These are phyloP conservation scores for Drosophila pegasa DNA, from an alignment of 2,888 invertebrate species.

Conservation along the genomic window DNA sequence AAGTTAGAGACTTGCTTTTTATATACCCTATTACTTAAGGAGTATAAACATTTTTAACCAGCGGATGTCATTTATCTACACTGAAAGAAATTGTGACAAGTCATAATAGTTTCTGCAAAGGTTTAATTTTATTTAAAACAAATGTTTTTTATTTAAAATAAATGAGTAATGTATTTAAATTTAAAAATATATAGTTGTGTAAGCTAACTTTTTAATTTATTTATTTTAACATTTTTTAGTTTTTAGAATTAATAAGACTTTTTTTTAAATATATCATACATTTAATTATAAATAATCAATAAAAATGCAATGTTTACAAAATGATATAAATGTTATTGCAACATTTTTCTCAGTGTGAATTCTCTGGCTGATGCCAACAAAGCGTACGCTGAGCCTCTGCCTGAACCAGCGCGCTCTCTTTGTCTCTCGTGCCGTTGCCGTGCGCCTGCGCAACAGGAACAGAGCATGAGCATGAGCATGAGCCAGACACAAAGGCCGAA, in stretches of 20 bases:
- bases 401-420: constrained; percentile 37
- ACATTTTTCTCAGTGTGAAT: constrained; percentile 34
- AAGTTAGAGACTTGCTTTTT: too few relatives aligned
- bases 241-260: too few relatives aligned
- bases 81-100: constrained; percentile 20
- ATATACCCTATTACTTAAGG: background rate
- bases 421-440: constrained; percentile 62
- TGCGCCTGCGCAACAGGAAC: constrained; percentile 70
- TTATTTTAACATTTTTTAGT: too few relatives aligned
- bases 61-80: constrained; percentile 59
- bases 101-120: too few relatives aligned
- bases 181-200: too few relatives aligned
- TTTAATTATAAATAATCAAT: too few relatives aligned
- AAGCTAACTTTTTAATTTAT: too few relatives aligned
- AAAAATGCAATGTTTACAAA: too few relatives aligned
- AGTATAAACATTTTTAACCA: constrained; percentile 21
- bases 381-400: constrained; percentile 35
- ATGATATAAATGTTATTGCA: background rate
- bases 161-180: too few relatives aligned
- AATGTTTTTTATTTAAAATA: too few relatives aligned
- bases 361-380: constrained; percentile 30
- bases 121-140: too few relatives aligned
- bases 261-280: too few relatives aligned
- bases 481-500: constrained; percentile 48
- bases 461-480: constrained; percentile 23